A percentile compares a stretch with the other conserved stretches of the same genome.
phyloP scores from a whole-genome alignment of 2,888 invertebrate genomes.

The Drosophila melanosoma region DNA sequence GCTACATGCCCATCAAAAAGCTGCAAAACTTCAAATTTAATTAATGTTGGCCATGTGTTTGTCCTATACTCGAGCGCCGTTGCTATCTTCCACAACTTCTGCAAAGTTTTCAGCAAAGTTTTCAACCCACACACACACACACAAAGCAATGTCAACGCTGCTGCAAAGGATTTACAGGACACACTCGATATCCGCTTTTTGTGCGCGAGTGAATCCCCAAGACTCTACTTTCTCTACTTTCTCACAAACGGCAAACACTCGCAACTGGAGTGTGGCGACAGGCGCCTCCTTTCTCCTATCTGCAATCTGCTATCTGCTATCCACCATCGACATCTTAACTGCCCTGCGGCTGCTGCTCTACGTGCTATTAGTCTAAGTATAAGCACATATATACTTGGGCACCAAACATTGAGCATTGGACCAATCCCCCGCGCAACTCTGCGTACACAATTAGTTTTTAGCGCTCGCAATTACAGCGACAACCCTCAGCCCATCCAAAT shows the following conservation, averaged over 20 bases:
- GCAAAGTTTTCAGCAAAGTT: slow-evolving; percentile 10
- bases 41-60: slow-evolving; percentile 58
- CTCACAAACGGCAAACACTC: slow-evolving; percentile 31
- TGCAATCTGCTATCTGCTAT: slow-evolving; percentile 55
- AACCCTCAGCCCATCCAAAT: background rate
- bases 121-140: slow-evolving; percentile 5
- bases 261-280: slow-evolving; percentile 3
- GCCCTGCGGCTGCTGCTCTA: slow-evolving; percentile 23
- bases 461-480: slow-evolving; percentile 45
- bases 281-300: slow-evolving; percentile 3
- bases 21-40: slow-evolving; percentile 60
- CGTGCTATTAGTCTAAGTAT: slow-evolving; percentile 20
- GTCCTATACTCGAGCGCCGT: background rate
- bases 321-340: slow-evolving; percentile 55
- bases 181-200: slow-evolving; percentile 32
- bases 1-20: slow-evolving; percentile 34
- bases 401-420: slow-evolving; percentile 3
- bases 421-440: background rate
- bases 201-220: slow-evolving; percentile 49
- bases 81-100: background rate
- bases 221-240: slow-evolving; percentile 47
- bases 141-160: slow-evolving; percentile 18
- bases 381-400: slow-evolving; percentile 5
- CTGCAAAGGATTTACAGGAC: slow-evolving; percentile 3
- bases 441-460: slow-evolving; percentile 60